Evolutionary conservation across 2,113 vertebrate genomes (phyloP).

Genomic region (Vimba vimba): DNA sequence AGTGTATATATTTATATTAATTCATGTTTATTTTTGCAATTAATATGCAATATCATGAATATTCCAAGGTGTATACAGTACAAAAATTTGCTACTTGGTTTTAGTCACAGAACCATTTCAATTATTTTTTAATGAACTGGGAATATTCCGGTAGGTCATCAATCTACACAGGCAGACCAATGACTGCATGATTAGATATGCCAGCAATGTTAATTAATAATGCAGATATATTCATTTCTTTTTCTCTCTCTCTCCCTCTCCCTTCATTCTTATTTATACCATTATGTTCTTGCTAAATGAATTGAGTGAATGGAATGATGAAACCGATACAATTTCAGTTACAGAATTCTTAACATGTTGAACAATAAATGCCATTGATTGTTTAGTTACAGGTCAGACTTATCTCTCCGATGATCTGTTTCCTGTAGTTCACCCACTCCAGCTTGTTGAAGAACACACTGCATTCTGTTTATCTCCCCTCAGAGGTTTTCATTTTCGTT

Average conservation of each 20-base stretch:
- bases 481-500: constrained; percentile 34
- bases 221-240: constrained; percentile 33
- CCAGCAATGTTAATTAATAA: constrained; percentile 53
- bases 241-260: background rate
- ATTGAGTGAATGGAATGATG: background rate
- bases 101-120: constrained; percentile 49
- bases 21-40: no score
- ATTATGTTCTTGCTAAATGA: constrained; percentile 14
- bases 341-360: background rate
- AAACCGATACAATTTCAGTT: background rate
- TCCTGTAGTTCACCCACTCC: background rate
- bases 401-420: background rate
- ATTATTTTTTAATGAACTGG: constrained; percentile 58
- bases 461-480: constrained; percentile 21
- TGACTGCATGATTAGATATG: constrained; percentile 53
- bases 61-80: background rate
- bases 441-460: constrained; percentile 3
- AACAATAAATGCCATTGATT: constrained; percentile 2
- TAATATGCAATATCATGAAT: background rate
- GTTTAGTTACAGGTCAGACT: background rate
- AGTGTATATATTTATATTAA: no score
- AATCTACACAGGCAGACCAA: constrained; percentile 44
- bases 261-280: background rate
- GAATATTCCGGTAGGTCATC: constrained; percentile 54
- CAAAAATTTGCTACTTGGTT: constrained; percentile 42